Base-by-base conservation (phyloP, 2,888 invertebrate genomes). In the Sesia bembeciformis region DNA sequence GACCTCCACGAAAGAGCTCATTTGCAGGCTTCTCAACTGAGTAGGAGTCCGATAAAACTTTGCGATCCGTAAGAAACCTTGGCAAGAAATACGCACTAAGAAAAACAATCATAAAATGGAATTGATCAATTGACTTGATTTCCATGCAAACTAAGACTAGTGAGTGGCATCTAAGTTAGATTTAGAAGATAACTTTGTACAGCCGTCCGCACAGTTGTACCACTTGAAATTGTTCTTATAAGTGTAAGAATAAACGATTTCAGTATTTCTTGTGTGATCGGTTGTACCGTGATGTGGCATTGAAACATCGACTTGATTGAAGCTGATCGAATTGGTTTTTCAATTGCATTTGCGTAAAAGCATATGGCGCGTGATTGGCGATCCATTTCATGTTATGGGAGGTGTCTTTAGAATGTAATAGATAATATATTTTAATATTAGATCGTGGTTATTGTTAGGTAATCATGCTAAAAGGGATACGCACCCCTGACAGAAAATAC, bases 361-460 rank as follows among this genome's bases (percentile, higher is more conserved):
- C 63, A 66, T 61, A 56, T 51, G 51, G 46, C 57, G 53, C 58
- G 23, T 23, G 23, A 50, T 52, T 56, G 53, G 53, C 52, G 41
- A 51, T 50, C 23, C 23, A 23, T 23, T 23, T 23, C 23, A 23
- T 23, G 23, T 23, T 50, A 52, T 50, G 56, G 53, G 53, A 56
- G 67, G 50, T 50, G 39, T 50, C 23, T 39, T 61, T 78, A 76
- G 74, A 61, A 66, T 66, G 62, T 78, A 77, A 72, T 76, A 74
- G 70, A 75, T 74, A 74, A 76, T 78, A 78, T 78, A 77, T 78
- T 80, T 78, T 76, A 76, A 67, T 74, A 76, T 74, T 72, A 79
- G 76, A 70, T 59, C 64, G 67, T 72, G 77, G 64, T 76, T 72
- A 73, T 52, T 74, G 66, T 76, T 72, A 65, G 66, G 62, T 57